Conservation (phyloP, 2,888 invertebrate genomes). For the Synergus umbraculus region DNA sequence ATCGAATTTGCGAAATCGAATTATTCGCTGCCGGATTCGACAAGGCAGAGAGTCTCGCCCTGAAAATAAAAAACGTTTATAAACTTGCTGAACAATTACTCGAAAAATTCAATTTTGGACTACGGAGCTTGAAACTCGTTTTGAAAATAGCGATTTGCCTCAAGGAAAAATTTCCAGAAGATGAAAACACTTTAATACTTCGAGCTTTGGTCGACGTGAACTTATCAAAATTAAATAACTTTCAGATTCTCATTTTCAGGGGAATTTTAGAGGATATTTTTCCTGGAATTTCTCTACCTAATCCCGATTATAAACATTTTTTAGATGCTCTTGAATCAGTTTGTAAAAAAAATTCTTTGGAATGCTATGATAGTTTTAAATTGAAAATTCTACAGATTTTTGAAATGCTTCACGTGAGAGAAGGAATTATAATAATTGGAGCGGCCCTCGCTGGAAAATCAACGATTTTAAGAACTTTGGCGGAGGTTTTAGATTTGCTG, state of each 20-base stretch:
- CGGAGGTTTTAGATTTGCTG: conserved; percentile 75
- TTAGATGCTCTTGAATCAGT: conserved; percentile 75
- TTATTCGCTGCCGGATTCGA: conserved; percentile 81
- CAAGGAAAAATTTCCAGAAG: conserved; percentile 80
- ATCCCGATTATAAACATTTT: conserved; percentile 78
- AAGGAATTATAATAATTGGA: conserved; percentile 80
- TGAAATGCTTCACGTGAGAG: conserved; percentile 80
- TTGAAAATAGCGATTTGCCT: conserved; percentile 77
- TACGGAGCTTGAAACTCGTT: conserved; percentile 81
- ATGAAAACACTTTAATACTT: conserved; percentile 79
- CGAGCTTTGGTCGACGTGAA: conserved; percentile 81
- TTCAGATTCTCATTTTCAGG: conserved; percentile 78
- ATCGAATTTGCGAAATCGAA: conserved; percentile 80
- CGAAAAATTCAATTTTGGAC: conserved; percentile 80
- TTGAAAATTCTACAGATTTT: conserved; percentile 81
- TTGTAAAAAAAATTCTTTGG: conserved; percentile 76
- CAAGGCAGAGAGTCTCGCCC: conserved; percentile 78
- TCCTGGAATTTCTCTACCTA: conserved; percentile 76
- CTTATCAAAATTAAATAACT: conserved; percentile 79
- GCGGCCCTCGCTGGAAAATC: conserved; percentile 80
- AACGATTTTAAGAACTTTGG: conserved; percentile 77
- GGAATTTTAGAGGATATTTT: conserved; percentile 81
- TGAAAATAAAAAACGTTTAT: conserved; percentile 80
- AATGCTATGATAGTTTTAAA: conserved; percentile 77
- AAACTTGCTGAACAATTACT: conserved; percentile 78